Evolutionary conservation across 92 coral and sea anemone genomes (phyloP), one percentile per base, ranked within the genome.

Genomic region (Virgularia gustaviana): DNA sequence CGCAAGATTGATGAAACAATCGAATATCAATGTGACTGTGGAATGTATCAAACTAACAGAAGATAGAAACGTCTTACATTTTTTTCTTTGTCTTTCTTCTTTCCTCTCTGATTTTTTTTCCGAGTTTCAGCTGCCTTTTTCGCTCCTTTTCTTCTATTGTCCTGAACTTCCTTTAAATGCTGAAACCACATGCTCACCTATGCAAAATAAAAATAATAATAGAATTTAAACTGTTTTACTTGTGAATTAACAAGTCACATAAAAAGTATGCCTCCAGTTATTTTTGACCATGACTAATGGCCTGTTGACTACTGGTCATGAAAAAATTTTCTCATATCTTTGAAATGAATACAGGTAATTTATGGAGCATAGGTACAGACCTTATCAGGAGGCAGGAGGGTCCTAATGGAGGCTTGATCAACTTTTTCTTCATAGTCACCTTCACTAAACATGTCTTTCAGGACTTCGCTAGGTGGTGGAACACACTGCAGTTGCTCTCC

Each of bases 331-430:
- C 64, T 16, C 22, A 47, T 47, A 47, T 3, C 20, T 47, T 47
- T 47, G n/a, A 47, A 3, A 47, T 25, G 36, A 54, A 54, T 54
- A 24, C 30, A 24, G 27, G 19, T 24, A 54, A 54, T n/a, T 54
- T 24, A 54, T 54, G 31, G 30, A 54, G 61, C 61, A 16, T 54
- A 54, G 61, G 29, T 71, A 79, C 83, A 70, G 24, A 79, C 83
- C 78, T 79, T 70, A 22, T 79, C 83, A 41, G 72, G 83, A 65
- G 83, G 77, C 45, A 79, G 78, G 37, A 79, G 83, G 15, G 83
- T 79, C 23, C 49, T 56, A 47, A 70, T 70, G 44, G 79, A 79
- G 41, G 83, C 78, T 71, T 79, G 71, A 20, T 79, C 79, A 24
- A 79, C 70, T 79, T 57, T 79, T 32, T 79, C 71, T 44, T 79